phyloP scores from a whole-genome alignment of 1,140 invertebrate species.

The Heliconius melpomene region DNA sequence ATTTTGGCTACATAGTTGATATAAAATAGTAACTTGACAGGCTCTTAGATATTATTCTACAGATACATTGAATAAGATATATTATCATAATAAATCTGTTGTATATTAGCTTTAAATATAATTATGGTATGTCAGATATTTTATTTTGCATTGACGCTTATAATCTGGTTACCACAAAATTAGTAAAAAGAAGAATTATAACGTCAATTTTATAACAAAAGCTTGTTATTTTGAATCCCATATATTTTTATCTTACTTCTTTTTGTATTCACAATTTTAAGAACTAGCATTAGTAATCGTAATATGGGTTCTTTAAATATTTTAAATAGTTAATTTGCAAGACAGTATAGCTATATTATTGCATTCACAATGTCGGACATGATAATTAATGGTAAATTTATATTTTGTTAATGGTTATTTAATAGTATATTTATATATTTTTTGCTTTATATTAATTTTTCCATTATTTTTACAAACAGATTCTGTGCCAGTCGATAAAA shows the following conservation, averaged over 20 bases:
- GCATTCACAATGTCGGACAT: conserved; percentile 67
- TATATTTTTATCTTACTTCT: not conserved
- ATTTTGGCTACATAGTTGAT: not conserved
- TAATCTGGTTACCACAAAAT: not conserved
- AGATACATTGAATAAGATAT: not conserved
- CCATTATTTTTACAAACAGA: conserved; percentile 50
- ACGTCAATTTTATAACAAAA: conserved; percentile 3
- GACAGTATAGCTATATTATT: not conserved
- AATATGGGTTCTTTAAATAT: not conserved
- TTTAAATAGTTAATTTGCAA: not conserved
- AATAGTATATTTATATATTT: not conserved
- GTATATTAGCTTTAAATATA: not conserved
- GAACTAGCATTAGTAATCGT: not conserved
- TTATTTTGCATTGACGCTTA: not conserved
- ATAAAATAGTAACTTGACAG: not conserved
- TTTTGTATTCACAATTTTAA: not conserved
- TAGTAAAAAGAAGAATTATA: conserved; percentile 3
- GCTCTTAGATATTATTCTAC: not conserved
- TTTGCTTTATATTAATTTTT: not conserved
- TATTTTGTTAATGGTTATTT: not conserved
- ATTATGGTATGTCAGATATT: not conserved
- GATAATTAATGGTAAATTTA: conserved; percentile 70
- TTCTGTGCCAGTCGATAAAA: conserved; percentile 73
- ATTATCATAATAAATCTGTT: no score
- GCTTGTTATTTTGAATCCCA: not conserved